These are phyloP conservation scores for Ptilodon capucinus DNA, from an alignment of 2,888 invertebrate genomes.

Conservation along the genomic window DNA sequence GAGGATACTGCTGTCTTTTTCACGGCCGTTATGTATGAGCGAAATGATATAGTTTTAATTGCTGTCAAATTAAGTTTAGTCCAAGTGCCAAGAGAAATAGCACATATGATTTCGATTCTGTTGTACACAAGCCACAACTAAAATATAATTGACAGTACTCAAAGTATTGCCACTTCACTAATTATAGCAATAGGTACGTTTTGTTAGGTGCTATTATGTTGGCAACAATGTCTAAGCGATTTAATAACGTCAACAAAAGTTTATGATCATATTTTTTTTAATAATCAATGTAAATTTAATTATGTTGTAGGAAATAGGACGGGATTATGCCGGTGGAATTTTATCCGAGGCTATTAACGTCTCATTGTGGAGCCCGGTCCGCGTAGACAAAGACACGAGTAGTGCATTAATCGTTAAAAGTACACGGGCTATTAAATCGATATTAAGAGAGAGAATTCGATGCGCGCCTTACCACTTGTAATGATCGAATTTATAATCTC, in stretches of 20 bases:
- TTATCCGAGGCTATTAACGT: constrained; percentile 49
- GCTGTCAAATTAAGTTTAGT: too few relatives aligned
- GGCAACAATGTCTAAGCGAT: constrained; percentile 45
- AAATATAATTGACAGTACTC: too few relatives aligned
- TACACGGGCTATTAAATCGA: constrained; percentile 68
- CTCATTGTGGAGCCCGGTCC: constrained; percentile 29
- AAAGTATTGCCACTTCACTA: too few relatives aligned
- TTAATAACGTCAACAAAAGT: constrained; percentile 41
- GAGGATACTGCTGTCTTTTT: too few relatives aligned
- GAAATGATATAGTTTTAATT: too few relatives aligned
- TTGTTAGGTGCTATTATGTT: too few relatives aligned
- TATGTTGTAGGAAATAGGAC: constrained; percentile 24
- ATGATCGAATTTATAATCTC: constrained; percentile 80
- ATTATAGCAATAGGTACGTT: too few relatives aligned
- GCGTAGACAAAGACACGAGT: constrained; percentile 60
- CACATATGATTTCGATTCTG: too few relatives aligned
- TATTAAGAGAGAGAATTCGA: constrained; percentile 73
- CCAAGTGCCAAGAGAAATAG: too few relatives aligned
- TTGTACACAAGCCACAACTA: too few relatives aligned
- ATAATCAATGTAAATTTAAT: constrained; percentile 25
- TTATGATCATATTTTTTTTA: constrained; percentile 38
- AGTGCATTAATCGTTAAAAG: constrained; percentile 63
- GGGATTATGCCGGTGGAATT: constrained; percentile 18
- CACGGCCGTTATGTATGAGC: too few relatives aligned
- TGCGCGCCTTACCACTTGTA: constrained; percentile 75